Evolutionary conservation across 2,888 invertebrate genomes (phyloP).

Genomic region (Drosophila peninsularis): DNA sequence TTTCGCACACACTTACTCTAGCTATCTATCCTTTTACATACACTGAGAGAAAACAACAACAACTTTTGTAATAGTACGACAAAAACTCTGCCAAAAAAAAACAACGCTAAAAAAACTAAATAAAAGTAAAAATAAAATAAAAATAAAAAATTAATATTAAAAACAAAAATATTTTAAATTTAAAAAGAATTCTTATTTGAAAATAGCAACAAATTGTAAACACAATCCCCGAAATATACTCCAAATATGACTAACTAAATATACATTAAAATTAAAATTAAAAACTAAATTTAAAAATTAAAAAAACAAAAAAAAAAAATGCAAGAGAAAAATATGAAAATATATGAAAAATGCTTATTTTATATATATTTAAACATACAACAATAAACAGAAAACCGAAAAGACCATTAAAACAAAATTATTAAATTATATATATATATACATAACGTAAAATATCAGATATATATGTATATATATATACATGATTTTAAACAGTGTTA

Average conservation of each 20-base stretch:
- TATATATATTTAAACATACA: constrained; percentile 79
- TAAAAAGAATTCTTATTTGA: constrained; percentile 43
- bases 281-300: constrained; percentile 4
- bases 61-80: constrained; percentile 21
- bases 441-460: constrained; percentile 41
- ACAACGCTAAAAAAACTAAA: constrained; percentile 40
- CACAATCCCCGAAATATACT: constrained; percentile 38
- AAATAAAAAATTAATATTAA: neutral
- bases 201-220: constrained; percentile 70
- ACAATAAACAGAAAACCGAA: constrained; percentile 60
- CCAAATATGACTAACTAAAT: constrained; percentile 44
- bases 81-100: constrained; percentile 46
- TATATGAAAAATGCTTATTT: constrained; percentile 67
- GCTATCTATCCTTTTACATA: neutral
- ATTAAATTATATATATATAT: constrained; percentile 28
- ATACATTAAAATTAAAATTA: constrained; percentile 33
- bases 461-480: constrained; percentile 40
- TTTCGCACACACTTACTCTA: neutral
- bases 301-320: neutral
- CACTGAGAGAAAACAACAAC: constrained; percentile 12
- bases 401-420: constrained; percentile 67
- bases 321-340: constrained; percentile 23
- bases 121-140: constrained; percentile 12
- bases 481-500: constrained; percentile 67
- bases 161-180: constrained; percentile 21